phyloP scores from a whole-genome alignment of 2,797 vertebrate species.

The Dermochelys coriacea region DNA sequence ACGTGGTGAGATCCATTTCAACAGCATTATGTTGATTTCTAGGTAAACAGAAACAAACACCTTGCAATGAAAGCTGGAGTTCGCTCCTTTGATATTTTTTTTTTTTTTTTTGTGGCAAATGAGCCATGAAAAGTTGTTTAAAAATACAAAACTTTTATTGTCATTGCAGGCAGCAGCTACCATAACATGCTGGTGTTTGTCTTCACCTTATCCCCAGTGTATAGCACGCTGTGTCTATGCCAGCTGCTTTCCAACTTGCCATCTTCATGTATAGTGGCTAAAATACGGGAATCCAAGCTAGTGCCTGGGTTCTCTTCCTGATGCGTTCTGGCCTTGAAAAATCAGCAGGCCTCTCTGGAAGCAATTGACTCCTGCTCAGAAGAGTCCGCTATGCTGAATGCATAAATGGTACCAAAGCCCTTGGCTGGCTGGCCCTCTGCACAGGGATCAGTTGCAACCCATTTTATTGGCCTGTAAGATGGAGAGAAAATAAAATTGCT shows the following conservation, averaged over 20 bases:
- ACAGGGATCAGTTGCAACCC: not conserved
- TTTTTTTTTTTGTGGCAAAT: not conserved
- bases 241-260: fast-evolving
- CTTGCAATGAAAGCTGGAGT: not conserved
- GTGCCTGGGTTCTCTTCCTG: not conserved
- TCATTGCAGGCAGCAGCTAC: not conserved
- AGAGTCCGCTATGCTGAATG: too few species aligned
- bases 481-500: not conserved
- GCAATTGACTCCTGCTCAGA: not conserved
- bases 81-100: not conserved
- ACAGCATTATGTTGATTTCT: not conserved
- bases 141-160: not conserved
- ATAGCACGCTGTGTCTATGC: fast-evolving
- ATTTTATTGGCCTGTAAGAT: not conserved
- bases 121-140: not conserved
- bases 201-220: fast-evolving
- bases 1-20: not conserved
- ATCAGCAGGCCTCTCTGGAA: fast-evolving
- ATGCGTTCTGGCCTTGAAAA: not conserved
- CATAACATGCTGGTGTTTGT: not conserved
- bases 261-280: not conserved
- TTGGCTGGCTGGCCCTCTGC: not conserved
- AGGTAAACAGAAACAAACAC: not conserved
- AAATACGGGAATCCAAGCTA: not conserved
- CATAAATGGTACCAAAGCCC: not conserved